These are phyloP conservation scores for Diorhabda sublineata DNA, from an alignment of 1,140 invertebrate genomes.

Conservation along the genomic window DNA sequence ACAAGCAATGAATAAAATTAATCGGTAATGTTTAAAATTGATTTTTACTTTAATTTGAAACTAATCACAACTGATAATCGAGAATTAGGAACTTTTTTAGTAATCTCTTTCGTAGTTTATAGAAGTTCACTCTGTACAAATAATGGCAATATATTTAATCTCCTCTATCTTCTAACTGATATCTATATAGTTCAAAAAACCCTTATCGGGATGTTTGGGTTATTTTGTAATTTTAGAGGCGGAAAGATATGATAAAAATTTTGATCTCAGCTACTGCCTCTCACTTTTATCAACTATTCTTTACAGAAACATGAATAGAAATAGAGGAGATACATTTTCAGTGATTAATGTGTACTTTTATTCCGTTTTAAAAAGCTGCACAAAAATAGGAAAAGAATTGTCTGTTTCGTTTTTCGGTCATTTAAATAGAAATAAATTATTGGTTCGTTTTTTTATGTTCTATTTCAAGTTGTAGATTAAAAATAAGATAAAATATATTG, in stretches of 20 bases:
- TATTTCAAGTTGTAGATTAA: background rate
- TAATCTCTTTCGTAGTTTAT: conserved; percentile 21
- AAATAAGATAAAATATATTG: background rate
- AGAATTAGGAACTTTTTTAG: background rate
- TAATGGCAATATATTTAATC: conserved; percentile 30
- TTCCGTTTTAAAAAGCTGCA: background rate
- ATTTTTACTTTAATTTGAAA: too few species aligned
- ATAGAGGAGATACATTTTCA: background rate
- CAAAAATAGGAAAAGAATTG: background rate
- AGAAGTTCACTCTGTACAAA: conserved; percentile 27
- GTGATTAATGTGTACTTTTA: background rate
- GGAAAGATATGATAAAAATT: too few species aligned
- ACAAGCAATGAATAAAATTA: too few species aligned
- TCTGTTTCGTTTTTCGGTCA: background rate
- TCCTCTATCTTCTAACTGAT: background rate
- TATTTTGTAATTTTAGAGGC: too few species aligned
- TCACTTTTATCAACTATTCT: background rate
- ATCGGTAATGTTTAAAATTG: too few species aligned
- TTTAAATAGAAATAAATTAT: conserved; percentile 1
- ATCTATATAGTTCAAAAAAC: too few species aligned
- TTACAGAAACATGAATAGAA: background rate
- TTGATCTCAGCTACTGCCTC: too few species aligned
- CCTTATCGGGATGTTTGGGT: too few species aligned
- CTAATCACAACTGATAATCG: too few species aligned
- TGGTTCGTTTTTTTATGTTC: background rate